Conservation (phyloP, 2,888 invertebrate genomes). For the Yponomeuta malinellus region DNA sequence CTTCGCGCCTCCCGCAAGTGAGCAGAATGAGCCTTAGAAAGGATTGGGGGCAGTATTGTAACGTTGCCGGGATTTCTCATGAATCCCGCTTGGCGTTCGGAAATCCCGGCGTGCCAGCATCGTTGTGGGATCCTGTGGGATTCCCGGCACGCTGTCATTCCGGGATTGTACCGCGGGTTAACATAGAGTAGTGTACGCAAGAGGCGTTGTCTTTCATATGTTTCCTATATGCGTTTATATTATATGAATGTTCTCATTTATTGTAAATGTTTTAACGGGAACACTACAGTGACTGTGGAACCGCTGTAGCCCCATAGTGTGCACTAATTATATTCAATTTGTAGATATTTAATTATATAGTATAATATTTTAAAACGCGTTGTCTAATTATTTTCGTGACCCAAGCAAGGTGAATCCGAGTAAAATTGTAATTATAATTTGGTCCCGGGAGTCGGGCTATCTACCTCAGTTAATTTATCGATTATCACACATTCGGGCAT, state of each 20-base stretch:
- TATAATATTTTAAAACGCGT: conserved; percentile 67
- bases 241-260: conserved; percentile 72
- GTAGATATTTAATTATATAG: conserved; percentile 76
- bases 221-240: conserved; percentile 74
- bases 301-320: conserved; percentile 59
- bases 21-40: conserved; percentile 10
- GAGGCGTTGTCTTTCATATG: conserved; percentile 55
- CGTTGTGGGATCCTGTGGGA: not conserved
- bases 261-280: conserved; percentile 68
- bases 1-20: conserved; percentile 49
- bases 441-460: conserved; percentile 61
- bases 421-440: conserved; percentile 56
- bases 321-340: conserved; percentile 71
- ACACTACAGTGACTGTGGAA: conserved; percentile 51
- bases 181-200: conserved; percentile 43
- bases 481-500: conserved; percentile 72
- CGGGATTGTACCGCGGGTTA: conserved; percentile 19
- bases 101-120: not conserved
- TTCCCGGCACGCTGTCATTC: not conserved
- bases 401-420: conserved; percentile 54
- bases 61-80: conserved; percentile 19
- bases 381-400: conserved; percentile 64
- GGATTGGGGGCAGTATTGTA: not conserved
- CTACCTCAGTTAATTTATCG: conserved; percentile 70
- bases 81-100: conserved; percentile 2